These are phyloP conservation scores for Euproctis similis DNA, from an alignment of 2,888 invertebrate species.

Conservation along the genomic window DNA sequence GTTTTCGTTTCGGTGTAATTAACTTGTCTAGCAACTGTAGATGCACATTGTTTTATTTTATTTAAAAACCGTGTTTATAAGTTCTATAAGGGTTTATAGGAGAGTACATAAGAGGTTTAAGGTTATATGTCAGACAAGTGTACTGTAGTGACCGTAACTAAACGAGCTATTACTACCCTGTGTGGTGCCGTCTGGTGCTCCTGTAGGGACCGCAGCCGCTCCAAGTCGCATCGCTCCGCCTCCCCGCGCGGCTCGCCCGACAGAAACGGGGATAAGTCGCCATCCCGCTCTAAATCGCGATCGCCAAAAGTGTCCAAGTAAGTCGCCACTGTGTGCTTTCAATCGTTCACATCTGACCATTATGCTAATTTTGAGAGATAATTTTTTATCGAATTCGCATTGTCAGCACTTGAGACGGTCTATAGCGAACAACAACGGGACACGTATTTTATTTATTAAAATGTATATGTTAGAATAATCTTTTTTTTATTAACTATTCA, in stretches of 20 bases:
- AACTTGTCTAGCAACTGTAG: no score
- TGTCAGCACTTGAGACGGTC: no score
- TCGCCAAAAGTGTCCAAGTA: constrained; percentile 64
- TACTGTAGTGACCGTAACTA: constrained; percentile 20
- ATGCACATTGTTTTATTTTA: no score
- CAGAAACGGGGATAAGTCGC: constrained; percentile 41
- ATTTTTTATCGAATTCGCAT: constrained; percentile 17
- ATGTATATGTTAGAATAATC: background rate
- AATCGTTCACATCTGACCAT: constrained; percentile 38
- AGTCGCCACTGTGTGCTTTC: constrained; percentile 48
- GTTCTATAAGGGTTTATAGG: no score
- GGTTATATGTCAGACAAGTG: no score
- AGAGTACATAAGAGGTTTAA: no score
- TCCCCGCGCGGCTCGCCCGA: constrained; percentile 27
- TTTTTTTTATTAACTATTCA: background rate
- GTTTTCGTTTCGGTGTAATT: no score
- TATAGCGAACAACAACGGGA: no score
- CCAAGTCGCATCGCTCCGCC: constrained; percentile 45
- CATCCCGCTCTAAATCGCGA: constrained; percentile 63
- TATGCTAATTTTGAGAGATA: constrained; percentile 31
- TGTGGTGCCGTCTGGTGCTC: constrained; percentile 27
- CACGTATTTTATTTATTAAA: no score
- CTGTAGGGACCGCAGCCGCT: constrained; percentile 59
- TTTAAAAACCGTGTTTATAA: no score
- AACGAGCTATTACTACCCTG: constrained; percentile 24